Evolutionary conservation across 1,140 invertebrate genomes (phyloP), one percentile per base, ranked within the genome.

Genomic region (Eubasilissa regina): DNA sequence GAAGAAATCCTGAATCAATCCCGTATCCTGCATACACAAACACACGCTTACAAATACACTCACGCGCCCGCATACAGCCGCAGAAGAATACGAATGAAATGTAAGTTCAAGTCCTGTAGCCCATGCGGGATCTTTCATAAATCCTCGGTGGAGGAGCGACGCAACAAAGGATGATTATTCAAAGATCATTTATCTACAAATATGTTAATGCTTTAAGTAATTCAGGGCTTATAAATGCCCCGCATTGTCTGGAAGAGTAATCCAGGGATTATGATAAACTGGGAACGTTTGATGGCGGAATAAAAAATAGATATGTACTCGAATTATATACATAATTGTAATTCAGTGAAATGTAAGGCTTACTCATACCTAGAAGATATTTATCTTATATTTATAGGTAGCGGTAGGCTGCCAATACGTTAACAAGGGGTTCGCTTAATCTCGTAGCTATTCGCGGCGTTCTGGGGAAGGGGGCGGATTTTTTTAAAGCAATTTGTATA

Each of bases 1-100:
- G 58, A 62, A 62, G 58, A 62, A 51, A 62, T 62, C 58, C 58
- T 62, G 58, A 62, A 62, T 62, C 58, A 62, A 62, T 62, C 58
- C 19, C 13, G 19, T 21, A 25, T 62, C 11, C 58, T 62, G 58
- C 58, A 62, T 17, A 56, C 53, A 56, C 51, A 17, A n/a, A 12
- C 6, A n/a, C 0, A 51, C 3, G 11, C 48, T 51, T 51, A 51
- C 1, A 51, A 51, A 1, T 0, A 51, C n/a, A n/a, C n/a, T n/a
- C n/a, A n/a, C n/a, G n/a, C 1, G 25, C 25, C 25, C 25, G 25
- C 25, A 35, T 35, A 35, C 25, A 35, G 25, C 1, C 25, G 25
- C 25, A 6, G n/a, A n/a, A n/a, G n/a, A n/a, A 15, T 7, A 55
- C 51, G 8, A n/a, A 15, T 55, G 51, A 55, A 13, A 55, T 13